Base-by-base conservation (phyloP, 2,888 invertebrate genomes). In the Stenichneumon culpator region DNA sequence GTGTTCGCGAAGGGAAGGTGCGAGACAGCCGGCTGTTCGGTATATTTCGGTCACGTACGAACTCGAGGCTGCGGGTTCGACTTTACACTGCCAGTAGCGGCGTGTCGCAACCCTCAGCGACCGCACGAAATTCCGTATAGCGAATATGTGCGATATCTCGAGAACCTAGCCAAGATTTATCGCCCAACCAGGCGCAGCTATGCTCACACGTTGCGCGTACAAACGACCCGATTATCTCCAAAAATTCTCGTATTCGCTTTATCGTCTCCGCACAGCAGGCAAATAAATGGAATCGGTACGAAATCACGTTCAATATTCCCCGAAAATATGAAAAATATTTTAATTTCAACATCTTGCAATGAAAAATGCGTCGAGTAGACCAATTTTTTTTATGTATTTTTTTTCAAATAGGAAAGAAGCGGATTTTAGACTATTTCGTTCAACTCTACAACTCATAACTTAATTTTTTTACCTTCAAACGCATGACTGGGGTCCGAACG, bases 1-100 rank as follows among this genome's bases (percentile, higher is more conserved):
- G 57, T 50, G 65, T 77, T 83, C 80, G 73, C 77, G 82, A 70
- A 74, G 72, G 70, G 36, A 36, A 63, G 60, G 50, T 57, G 75
- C 75, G 25, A 68, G 57, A 70, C 28, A 22, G 63, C 74, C 79
- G 79, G 82, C 75, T 70, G 52, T 60, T 22, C 5, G 32, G 44
- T 60, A 74, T 67, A 90, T 91, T 91, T 89, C 85, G 86, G 88
- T 90, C 91, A 91, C 91, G 91, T 91, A 88, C 86, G 88, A 87
- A 75, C 50, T 39, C 32, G 25, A 67, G 22, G 25, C 60, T 28
- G 22, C 28, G 28, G 78, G 16, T 25, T 73, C 67, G 57, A 78
- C 50, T 72, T 54, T 83, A 68, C 60, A 14, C 73, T 74, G 36
- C 25, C 39, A 73, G 74, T 39, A 25, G 39, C 60, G 68, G 68